phyloP scores from a whole-genome alignment of 2,888 invertebrate species.

The Troilus luridus region DNA sequence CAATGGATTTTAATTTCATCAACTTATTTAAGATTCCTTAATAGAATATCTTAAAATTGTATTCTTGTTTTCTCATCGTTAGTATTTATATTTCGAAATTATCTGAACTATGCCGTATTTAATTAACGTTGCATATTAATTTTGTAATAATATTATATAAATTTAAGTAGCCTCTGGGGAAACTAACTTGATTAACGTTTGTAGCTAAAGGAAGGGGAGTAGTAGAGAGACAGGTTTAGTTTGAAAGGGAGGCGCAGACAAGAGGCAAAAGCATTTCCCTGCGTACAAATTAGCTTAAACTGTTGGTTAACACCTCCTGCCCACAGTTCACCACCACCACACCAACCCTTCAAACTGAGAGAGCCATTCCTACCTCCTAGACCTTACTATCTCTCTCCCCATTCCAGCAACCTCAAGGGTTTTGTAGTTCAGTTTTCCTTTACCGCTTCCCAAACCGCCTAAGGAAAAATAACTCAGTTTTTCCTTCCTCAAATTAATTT shows the following conservation, averaged over 20 bases:
- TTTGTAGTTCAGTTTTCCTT: neutral
- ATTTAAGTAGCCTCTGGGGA: neutral
- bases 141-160: neutral
- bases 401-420: neutral
- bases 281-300: constrained; percentile 16
- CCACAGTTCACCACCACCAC: neutral
- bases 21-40: too few species aligned
- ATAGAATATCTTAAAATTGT: too few species aligned
- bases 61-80: too few species aligned
- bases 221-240: neutral
- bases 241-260: neutral
- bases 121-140: neutral
- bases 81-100: neutral
- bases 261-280: neutral
- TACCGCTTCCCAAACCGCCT: neutral
- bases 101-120: neutral
- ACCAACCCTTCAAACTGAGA: neutral
- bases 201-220: neutral
- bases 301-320: constrained; percentile 16
- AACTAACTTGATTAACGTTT: neutral
- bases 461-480: neutral
- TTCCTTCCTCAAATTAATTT: too few species aligned
- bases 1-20: too few species aligned
- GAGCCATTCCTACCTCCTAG: neutral
- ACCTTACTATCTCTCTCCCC: neutral